A percentile compares a stretch with the other conserved stretches of the same genome.
phyloP scores from a whole-genome alignment of 2,797 vertebrate species.

The Zenarchopterus dispar region DNA sequence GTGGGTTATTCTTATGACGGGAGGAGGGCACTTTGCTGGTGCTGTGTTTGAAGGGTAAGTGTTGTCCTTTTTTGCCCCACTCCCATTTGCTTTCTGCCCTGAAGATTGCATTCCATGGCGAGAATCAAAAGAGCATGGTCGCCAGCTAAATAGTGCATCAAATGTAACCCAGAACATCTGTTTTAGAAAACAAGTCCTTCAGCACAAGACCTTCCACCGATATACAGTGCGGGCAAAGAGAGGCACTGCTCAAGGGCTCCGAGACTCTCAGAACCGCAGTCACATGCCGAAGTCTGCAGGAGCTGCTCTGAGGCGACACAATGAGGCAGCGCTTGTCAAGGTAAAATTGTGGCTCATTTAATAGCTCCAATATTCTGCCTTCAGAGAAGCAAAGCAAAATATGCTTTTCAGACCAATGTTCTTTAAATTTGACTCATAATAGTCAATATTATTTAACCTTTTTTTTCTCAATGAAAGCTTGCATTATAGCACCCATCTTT shows the following conservation, averaged over 20 bases:
- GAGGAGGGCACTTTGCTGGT: constrained; percentile 95
- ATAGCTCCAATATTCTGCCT: not conserved
- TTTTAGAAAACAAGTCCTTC: constrained; percentile 85
- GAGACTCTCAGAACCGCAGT: constrained; percentile 86
- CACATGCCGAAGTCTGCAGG: constrained; percentile 88
- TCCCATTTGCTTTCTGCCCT: not conserved
- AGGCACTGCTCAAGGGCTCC: constrained; percentile 89
- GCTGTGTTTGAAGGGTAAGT: constrained; percentile 92
- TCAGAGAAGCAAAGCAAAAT: not conserved
- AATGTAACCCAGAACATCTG: not conserved
- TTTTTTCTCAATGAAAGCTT: not conserved
- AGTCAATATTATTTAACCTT: not conserved
- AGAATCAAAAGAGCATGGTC: not conserved
- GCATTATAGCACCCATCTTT: not conserved
- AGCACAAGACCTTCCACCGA: constrained; percentile 96
- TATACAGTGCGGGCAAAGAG: constrained; percentile 94
- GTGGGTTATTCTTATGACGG: constrained; percentile 92
- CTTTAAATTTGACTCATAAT: not conserved
- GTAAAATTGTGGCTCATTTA: constrained; percentile 60
- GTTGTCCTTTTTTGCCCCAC: not conserved
- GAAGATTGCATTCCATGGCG: not conserved
- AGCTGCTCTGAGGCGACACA: constrained; percentile 90
- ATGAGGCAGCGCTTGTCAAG: constrained; percentile 88
- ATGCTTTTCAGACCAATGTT: not conserved
- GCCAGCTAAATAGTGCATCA: not conserved